A percentile compares a stretch with the other conserved stretches of the same genome.
phyloP scores from a whole-genome alignment of 2,797 vertebrate species.

The Acanthurus tractus region DNA sequence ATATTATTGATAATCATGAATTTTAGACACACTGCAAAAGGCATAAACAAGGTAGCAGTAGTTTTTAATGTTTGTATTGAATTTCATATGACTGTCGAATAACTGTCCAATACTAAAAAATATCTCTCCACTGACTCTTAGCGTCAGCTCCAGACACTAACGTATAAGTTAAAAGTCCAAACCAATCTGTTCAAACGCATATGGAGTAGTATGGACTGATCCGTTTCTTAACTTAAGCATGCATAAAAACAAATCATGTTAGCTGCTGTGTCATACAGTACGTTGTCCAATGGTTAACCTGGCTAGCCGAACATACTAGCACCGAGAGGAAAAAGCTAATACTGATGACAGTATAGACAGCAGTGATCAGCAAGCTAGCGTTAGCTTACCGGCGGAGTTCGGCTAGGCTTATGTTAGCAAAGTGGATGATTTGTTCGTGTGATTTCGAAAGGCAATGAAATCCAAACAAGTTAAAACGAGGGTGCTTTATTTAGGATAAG shows the following conservation, averaged over 20 bases:
- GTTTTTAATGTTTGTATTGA: not conserved
- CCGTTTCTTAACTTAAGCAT: no score
- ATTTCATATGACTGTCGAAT: not conserved
- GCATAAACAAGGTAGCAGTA: not conserved
- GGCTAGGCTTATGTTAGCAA: slow-evolving; percentile 43
- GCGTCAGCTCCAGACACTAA: rapidly evolving
- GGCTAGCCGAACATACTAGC: slow-evolving; percentile 21
- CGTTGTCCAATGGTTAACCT: not conserved
- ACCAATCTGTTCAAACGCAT: not conserved
- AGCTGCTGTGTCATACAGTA: slow-evolving; percentile 49
- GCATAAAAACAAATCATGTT: not conserved
- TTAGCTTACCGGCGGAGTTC: slow-evolving; percentile 50
- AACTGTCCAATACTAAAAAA: not conserved
- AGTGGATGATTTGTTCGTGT: not conserved
- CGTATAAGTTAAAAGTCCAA: not conserved
- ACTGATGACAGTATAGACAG: not conserved
- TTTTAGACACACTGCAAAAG: not conserved
- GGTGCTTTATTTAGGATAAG: rapidly evolving
- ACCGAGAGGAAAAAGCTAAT: slow-evolving; percentile 5
- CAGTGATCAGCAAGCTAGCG: slow-evolving; percentile 48
- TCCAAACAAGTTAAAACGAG: rapidly evolving
- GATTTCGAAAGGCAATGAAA: not conserved
- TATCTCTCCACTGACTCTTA: not conserved
- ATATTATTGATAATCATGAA: no score
- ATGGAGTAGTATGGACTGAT: no score